These are phyloP conservation scores for Pipistrellus kuhlii DNA, from an alignment of 2,797 vertebrate genomes.

Conservation along the genomic window DNA sequence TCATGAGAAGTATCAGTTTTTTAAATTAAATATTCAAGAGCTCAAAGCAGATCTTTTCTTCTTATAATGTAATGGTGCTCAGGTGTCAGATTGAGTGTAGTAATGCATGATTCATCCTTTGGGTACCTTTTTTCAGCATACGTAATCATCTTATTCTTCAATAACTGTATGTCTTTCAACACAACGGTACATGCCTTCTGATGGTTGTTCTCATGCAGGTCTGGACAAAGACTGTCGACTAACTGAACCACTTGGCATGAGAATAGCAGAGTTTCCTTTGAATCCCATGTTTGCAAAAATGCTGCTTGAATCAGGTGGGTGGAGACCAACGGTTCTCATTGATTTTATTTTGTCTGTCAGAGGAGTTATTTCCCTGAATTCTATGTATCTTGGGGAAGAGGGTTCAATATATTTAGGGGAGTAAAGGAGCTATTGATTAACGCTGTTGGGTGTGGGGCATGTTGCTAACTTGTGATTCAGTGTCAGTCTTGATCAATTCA, in stretches of 20 bases:
- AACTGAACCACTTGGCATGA: conserved; percentile 96
- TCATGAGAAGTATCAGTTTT: not conserved
- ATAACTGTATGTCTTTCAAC: not conserved
- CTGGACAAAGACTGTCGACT: conserved; percentile 96
- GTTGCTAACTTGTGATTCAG: not conserved
- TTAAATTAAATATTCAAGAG: not conserved
- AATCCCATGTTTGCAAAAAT: conserved; percentile 99
- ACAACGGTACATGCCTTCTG: not conserved
- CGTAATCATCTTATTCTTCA: not conserved
- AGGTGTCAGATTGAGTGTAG: not conserved
- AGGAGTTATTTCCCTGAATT: not conserved
- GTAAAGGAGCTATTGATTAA: not conserved
- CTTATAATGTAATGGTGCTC: not conserved
- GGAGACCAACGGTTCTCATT: not conserved
- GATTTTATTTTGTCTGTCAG: not conserved
- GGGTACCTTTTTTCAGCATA: not conserved
- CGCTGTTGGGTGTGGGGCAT: not conserved
- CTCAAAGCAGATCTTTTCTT: not conserved
- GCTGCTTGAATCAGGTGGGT: conserved; percentile 95
- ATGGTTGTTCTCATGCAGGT: conserved; percentile 86
- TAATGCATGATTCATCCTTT: not conserved
- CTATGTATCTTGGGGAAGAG: not conserved
- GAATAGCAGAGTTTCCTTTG: conserved; percentile 98
- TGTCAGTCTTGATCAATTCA: not conserved
- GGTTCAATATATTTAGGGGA: too few species aligned